Base-by-base conservation (phyloP, 2,888 invertebrate species). In the Cremastinae sp. region DNA sequence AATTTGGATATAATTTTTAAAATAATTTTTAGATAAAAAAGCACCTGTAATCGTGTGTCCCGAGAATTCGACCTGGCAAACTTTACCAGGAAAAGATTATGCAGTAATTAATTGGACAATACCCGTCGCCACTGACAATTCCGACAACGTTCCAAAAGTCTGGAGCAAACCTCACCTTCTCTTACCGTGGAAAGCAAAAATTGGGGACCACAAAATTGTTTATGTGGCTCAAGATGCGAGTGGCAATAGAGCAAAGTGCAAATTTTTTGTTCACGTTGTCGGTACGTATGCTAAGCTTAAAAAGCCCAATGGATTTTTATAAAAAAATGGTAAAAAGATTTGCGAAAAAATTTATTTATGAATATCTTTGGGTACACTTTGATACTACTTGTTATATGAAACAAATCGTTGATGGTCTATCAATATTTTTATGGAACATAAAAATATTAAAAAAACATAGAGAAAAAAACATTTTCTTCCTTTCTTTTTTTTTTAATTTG, bases 151-250 rank as follows among this genome's bases (percentile, higher is more conserved):
- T 14, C 91, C 93, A 0, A 90, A 90, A 0, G 82, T 93, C 43
- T 93, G 93, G 90, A 91, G 91, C 18, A 91, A 93, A 77, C 94
- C 94, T 0, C 91, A 92, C 10, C 88, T 93, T 2, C 89, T 88
- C 45, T 91, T 92, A 56, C 92, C 92, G 0, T 90, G 90, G 84
- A 91, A 91, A 81, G 91, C 93, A 54, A 91, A 91, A 75, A 92
- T 94, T 78, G 94, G 94, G 0, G 84, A 85, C 18, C 92, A 92
- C 2, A 87, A 86, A 9, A 91, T 94, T n/a, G 91, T 91, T 0
- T 94, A 94, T 85, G 90, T 91, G 9, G 93, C 94, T 0, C 92
- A 92, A 80, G 94, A 94, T 87, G 86, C 90, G 0, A 91, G 91
- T 72, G 91, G 92, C 47, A 94, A 94, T 84, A 91, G 90, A 78